Evolutionary conservation across 2,113 vertebrate species (phyloP), one percentile per base, ranked within the genome.

Genomic region (Neotoma lepida): DNA sequence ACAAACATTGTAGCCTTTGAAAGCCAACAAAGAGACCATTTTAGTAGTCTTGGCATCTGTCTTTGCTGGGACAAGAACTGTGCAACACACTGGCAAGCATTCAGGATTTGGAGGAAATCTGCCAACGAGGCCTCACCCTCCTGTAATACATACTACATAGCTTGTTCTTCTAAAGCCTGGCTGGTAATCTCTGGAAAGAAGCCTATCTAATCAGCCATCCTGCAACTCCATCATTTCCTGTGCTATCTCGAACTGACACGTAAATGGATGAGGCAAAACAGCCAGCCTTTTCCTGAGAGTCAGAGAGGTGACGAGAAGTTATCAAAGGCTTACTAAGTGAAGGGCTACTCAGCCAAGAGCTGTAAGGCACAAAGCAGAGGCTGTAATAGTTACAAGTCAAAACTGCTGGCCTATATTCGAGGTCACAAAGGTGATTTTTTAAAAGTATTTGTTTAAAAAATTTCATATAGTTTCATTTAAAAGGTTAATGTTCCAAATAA

Each of bases 11-110:
- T 70, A 58, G 71, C 46, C 85, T 90, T 68, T 74, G 64, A 78
- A 24, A 51, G 33, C 6, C 33, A 88, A 86, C n/a, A 90, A 86
- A 95, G 80, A 84, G 24, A 54, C 6, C 30, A 15, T 54, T 96
- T 94, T 86, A 66, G 77, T 86, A 93, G 56, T 51, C 17, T 91
- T 68, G 74, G 70, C 30, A 1, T 26, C 8, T 7, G 77, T 86
- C 74, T 93, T 86, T 64, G 56, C 85, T 82, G 71, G 94, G 41
- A 76, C 74, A 94, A 90, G 66, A 90, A 92, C 77, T 96, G 63
- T 88, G 46, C 49, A 54, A 81, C 30, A 4, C 15, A 6, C 9
- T 92, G 82, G 86, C 7, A 6, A 13, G 70, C 0, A 3, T 73
- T 95, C 80, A 90, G 88, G 85, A 63, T 91, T 2, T 49, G 71